Base-by-base conservation (phyloP, 2,888 invertebrate species). In the Cryptocheilus praepositus region DNA sequence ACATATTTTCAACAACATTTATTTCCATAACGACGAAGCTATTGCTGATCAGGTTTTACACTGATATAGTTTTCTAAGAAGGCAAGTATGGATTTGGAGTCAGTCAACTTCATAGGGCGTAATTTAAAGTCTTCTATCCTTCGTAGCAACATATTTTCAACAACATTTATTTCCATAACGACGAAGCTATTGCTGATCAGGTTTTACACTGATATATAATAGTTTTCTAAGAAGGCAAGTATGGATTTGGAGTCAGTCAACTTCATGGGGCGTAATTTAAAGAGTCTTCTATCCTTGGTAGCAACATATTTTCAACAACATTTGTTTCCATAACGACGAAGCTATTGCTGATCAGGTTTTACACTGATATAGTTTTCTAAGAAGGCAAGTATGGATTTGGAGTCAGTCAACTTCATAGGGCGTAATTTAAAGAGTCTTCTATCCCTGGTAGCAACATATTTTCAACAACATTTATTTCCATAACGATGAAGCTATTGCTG, bases 51-150 rank as follows among this genome's bases (percentile, higher is more conserved):
- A 36, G 11, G 4, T 11, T 36, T 36, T 11, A 36, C 8, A 11
- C 11, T 36, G 36, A 83, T 68, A 76, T 83, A 85, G 77, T 82
- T 83, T 49, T 84, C 78, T 21, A 86, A 79, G 70, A 84, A 86
- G 5, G 74, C 80, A 3, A 85, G 54, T 36, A 84, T 84, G 70
- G 76, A 76, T 1, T 77, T 61, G 3, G 85, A 66, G 61, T 85
- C 77, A 18, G 79, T 73, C 22, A 86, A 61, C 61, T 78, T 79
- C 80, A 82, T 79, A 0, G 85, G 83, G 44, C 79, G 72, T n/a
- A 86, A 52, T 65, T 82, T 79, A 56, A 82, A 76, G 75, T 3
- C 74, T 81, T 70, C 80, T 72, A 21, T 85, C 80, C 54, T 81
- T 81, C 5, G 85, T n/a, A n/a, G n/a, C n/a, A n/a, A n/a, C 4